These are phyloP conservation scores for Aplochiton taeniatus DNA, from an alignment of 2,797 vertebrate species.

Conservation along the genomic window DNA sequence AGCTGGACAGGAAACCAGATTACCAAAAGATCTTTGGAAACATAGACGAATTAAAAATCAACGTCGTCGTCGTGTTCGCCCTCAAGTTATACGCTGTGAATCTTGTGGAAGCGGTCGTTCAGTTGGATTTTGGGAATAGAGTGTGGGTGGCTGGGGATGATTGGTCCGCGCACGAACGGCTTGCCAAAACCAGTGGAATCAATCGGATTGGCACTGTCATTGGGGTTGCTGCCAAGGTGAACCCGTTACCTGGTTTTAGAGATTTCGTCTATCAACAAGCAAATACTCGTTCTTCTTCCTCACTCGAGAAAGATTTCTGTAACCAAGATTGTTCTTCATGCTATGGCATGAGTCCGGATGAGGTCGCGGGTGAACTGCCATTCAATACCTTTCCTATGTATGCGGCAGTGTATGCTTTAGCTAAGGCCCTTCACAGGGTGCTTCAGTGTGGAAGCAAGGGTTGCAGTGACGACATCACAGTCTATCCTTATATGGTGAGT, in stretches of 20 bases:
- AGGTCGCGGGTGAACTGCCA: conserved; percentile 26
- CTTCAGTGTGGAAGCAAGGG: conserved; percentile 67
- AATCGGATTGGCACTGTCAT: conserved; percentile 73
- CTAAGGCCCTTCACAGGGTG: conserved; percentile 77
- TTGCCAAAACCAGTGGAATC: conserved; percentile 65
- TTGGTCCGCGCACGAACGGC: conserved; percentile 70
- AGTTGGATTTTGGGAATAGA: conserved; percentile 69
- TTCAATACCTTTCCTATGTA: conserved; percentile 76
- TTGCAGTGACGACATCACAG: conserved; percentile 57
- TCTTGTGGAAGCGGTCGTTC: conserved; percentile 72
- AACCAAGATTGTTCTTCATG: conserved; percentile 72
- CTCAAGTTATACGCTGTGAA: background rate
- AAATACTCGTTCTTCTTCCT: no score
- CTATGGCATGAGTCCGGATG: background rate
- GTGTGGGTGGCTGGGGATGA: conserved; percentile 84
- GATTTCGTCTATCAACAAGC: conserved; percentile 58
- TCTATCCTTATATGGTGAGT: conserved; percentile 82
- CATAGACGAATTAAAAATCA: conserved; percentile 55
- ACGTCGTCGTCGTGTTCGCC: conserved; percentile 73
- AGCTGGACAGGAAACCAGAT: conserved; percentile 20
- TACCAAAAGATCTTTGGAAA: conserved; percentile 53
- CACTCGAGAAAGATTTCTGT: conserved; percentile 30
- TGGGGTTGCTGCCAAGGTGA: conserved; percentile 67
- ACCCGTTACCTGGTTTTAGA: conserved; percentile 63
- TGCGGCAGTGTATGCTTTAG: conserved; percentile 76